Percentiles rank a stretch among this genome's conserved stretches.
Conservation (phyloP, 2,888 invertebrate genomes). For the Trachelus iudaicus region DNA sequence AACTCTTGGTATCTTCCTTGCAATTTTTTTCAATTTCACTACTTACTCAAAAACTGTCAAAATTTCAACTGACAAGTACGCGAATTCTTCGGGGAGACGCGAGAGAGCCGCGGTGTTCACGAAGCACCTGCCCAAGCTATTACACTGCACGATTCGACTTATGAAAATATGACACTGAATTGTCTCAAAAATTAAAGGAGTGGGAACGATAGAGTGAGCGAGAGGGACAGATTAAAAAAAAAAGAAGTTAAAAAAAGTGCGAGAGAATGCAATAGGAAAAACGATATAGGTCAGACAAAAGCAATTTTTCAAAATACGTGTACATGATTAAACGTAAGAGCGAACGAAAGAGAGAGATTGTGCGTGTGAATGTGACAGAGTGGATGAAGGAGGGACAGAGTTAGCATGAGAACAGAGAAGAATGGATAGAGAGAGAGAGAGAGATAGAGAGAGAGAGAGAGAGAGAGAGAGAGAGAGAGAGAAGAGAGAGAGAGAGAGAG, state of each 20-base stretch:
- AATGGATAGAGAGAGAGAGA: background rate
- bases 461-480: background rate
- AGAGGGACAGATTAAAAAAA: background rate
- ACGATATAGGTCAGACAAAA: background rate
- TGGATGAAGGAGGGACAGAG: background rate
- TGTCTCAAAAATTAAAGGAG: background rate
- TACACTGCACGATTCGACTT: background rate
- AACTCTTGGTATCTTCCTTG: slow-evolving; percentile 1
- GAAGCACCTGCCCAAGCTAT: background rate
- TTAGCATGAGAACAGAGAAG: background rate
- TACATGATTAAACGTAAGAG: background rate
- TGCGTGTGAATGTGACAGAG: background rate
- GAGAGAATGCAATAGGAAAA: background rate
- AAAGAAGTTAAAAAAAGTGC: background rate
- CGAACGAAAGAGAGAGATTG: background rate
- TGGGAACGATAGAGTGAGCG: background rate
- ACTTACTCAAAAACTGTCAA: background rate
- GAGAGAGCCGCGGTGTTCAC: background rate
- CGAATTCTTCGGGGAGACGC: background rate
- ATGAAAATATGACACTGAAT: background rate
- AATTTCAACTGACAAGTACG: background rate
- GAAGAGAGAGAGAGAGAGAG: background rate
- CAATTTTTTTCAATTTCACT: slow-evolving; percentile 11
- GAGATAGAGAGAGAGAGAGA: background rate
- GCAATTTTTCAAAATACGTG: background rate